Conservation (phyloP, 2,888 invertebrate species). For the Tenthredo livida region DNA sequence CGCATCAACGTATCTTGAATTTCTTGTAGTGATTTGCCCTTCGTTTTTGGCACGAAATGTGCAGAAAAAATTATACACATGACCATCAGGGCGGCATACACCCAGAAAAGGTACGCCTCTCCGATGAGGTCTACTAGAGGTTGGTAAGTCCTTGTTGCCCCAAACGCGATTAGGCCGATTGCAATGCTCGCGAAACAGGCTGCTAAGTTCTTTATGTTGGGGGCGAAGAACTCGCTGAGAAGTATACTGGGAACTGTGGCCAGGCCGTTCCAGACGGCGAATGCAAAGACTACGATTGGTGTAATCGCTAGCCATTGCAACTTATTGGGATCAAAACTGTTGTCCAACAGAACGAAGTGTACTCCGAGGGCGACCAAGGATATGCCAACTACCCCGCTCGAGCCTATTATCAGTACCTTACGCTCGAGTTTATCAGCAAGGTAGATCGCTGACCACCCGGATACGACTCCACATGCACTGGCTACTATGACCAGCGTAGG, state of each 20-base stretch:
- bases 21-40: constrained; percentile 67
- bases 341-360: too few relatives aligned
- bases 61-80: neutral
- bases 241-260: constrained; percentile 65
- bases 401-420: too few relatives aligned
- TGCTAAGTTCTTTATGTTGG: constrained; percentile 67
- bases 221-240: constrained; percentile 69
- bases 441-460: too few relatives aligned
- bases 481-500: too few relatives aligned
- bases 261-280: constrained; percentile 61
- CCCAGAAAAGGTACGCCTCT: constrained; percentile 66
- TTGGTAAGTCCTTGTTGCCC: constrained; percentile 66
- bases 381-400: too few relatives aligned
- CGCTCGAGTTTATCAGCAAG: too few relatives aligned
- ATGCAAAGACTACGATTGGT: too few relatives aligned
- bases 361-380: too few relatives aligned
- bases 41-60: constrained; percentile 67
- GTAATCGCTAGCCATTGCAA: too few relatives aligned
- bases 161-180: constrained; percentile 67
- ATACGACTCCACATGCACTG: too few relatives aligned
- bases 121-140: constrained; percentile 62
- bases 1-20: constrained; percentile 53
- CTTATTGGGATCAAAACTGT: too few relatives aligned
- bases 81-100: constrained; percentile 62
- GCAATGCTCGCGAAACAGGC: constrained; percentile 64